These are phyloP conservation scores for Orgyia antiqua DNA, from an alignment of 2,888 invertebrate species.

Conservation along the genomic window DNA sequence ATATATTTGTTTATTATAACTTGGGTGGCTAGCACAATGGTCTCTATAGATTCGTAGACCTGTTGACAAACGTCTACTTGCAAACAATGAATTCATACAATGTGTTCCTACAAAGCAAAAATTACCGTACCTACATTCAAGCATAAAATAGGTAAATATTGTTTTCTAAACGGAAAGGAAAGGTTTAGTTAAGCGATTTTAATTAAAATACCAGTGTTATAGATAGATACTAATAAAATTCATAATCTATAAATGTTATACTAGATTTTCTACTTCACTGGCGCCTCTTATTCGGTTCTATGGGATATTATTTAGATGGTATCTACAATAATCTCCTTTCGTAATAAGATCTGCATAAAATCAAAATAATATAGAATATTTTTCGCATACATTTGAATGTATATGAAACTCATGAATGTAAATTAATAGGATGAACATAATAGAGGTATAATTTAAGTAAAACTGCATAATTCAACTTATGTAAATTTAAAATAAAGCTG, in stretches of 20 bases:
- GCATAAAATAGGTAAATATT: no score
- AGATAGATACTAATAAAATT: neutral
- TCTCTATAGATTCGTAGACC: no score
- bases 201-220: no score
- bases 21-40: no score
- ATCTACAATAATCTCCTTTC: slow-evolving; percentile 19
- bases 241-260: slow-evolving; percentile 2
- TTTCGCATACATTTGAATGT: slow-evolving; percentile 14
- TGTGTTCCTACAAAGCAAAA: no score
- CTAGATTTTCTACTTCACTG: slow-evolving; percentile 16
- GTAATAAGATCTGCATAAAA: slow-evolving; percentile 17
- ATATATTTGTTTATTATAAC: no score
- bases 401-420: slow-evolving; percentile 23
- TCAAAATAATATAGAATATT: slow-evolving; percentile 11
- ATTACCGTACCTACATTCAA: no score
- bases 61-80: no score
- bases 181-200: no score
- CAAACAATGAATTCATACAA: no score
- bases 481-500: slow-evolving; percentile 22
- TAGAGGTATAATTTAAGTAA: slow-evolving; percentile 14
- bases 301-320: slow-evolving; percentile 15
- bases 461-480: slow-evolving; percentile 14
- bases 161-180: no score
- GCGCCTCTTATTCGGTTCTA: slow-evolving; percentile 4
- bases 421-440: slow-evolving; percentile 14